A percentile compares a stretch with the other conserved stretches of the same genome.
phyloP scores from a whole-genome alignment of 2,113 vertebrate genomes.

The Elephantulus edwardii region DNA sequence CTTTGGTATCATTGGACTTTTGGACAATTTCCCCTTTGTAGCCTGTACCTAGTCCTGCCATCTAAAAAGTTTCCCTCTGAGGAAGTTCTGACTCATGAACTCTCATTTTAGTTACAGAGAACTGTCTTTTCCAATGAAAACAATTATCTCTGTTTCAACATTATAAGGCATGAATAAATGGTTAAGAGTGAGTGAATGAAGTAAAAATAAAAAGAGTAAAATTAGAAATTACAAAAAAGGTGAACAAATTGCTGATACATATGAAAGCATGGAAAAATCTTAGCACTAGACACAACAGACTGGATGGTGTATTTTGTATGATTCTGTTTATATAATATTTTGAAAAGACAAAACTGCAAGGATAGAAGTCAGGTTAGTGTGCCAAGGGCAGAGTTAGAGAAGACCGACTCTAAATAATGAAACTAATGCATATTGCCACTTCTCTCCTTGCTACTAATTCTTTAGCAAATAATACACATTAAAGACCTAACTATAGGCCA shows the following conservation, averaged over 20 bases:
- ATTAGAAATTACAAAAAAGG: background rate
- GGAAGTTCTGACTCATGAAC: conserved; percentile 59
- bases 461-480: background rate
- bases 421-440: background rate
- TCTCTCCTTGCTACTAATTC: background rate
- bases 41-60: conserved; percentile 10
- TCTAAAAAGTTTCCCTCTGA: conserved; percentile 25
- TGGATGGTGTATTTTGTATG: background rate
- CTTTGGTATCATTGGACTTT: conserved; percentile 29
- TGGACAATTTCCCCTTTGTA: conserved; percentile 66
- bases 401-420: background rate
- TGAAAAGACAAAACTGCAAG: background rate
- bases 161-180: conserved; percentile 7
- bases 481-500: background rate
- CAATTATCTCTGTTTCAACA: conserved; percentile 7
- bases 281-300: background rate
- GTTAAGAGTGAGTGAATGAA: background rate
- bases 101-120: conserved; percentile 63
- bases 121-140: conserved; percentile 51
- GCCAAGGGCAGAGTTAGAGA: background rate
- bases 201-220: background rate
- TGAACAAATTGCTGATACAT: background rate
- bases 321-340: background rate
- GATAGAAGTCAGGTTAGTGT: background rate
- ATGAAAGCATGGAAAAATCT: background rate